Percentiles rank a stretch among this genome's conserved stretches.
Evolutionary conservation across 2,888 invertebrate genomes (phyloP).

Genomic region (Tridacna crocea): DNA sequence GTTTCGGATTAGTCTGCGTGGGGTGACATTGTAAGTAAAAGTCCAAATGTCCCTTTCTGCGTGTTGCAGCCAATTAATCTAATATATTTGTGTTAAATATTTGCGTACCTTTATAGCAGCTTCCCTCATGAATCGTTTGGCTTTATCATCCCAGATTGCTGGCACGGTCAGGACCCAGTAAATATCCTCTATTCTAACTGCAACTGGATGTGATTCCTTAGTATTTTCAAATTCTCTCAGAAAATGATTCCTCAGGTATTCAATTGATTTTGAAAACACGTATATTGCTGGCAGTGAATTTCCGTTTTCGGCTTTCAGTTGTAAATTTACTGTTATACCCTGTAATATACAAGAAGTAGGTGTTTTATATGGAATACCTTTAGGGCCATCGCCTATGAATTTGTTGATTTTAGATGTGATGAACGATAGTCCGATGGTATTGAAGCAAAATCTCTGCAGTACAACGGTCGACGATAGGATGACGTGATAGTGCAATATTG

Average conservation of each 20-base stretch:
- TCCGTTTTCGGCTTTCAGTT: background rate
- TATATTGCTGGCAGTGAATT: background rate
- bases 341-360: background rate
- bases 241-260: background rate
- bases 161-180: slow-evolving; percentile 4
- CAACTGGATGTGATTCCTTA: background rate
- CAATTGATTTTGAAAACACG: background rate
- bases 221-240: background rate
- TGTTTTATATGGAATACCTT: no score
- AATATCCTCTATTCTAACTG: background rate
- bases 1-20: no score
- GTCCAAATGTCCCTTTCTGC: no score
- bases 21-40: no score
- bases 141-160: background rate
- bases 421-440: no score
- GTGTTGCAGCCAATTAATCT: no score
- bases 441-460: no score
- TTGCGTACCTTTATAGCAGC: background rate
- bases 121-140: slow-evolving; percentile 7
- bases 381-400: no score
- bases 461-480: no score
- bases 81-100: background rate
- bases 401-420: no score
- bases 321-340: background rate
- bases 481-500: no score